Percentiles rank a stretch among this genome's conserved stretches.
These are phyloP conservation scores for Zygothrica quintamaculata DNA, from an alignment of 2,888 invertebrate species.

Conservation along the genomic window DNA sequence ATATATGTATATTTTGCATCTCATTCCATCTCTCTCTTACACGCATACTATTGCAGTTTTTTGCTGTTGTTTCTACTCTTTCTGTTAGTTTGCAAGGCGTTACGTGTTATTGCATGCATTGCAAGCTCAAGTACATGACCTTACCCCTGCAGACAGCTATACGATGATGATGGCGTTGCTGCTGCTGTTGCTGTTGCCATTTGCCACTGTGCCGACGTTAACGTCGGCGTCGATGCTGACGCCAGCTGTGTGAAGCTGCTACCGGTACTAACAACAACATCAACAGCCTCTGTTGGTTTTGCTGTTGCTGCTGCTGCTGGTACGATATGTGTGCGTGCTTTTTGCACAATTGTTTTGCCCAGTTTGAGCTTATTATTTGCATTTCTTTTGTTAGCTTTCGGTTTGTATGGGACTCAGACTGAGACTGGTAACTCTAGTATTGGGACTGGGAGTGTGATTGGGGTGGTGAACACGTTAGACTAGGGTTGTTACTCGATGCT, in stretches of 20 bases:
- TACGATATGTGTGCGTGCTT: slow-evolving; percentile 53
- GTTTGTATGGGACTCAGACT: slow-evolving; percentile 8
- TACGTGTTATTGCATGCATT: slow-evolving; percentile 64
- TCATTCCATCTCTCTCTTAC: slow-evolving; percentile 6
- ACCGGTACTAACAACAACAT: slow-evolving; percentile 34
- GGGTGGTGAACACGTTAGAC: slow-evolving; percentile 30
- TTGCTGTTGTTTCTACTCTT: slow-evolving; percentile 1
- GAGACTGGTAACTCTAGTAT: not conserved
- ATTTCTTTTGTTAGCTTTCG: slow-evolving; percentile 64
- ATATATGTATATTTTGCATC: slow-evolving; percentile 35
- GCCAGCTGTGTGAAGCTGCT: slow-evolving; percentile 27
- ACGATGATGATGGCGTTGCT: slow-evolving; percentile 30
- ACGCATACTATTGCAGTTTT: too few species aligned
- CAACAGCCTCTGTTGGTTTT: slow-evolving; percentile 5
- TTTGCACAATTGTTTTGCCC: slow-evolving; percentile 45
- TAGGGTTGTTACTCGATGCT: slow-evolving; percentile 55
- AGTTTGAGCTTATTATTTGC: slow-evolving; percentile 67
- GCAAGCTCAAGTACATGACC: slow-evolving; percentile 80
- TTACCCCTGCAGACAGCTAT: slow-evolving; percentile 69
- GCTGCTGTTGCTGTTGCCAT: slow-evolving; percentile 16
- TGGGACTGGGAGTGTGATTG: slow-evolving; percentile 6
- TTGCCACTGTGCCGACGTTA: slow-evolving; percentile 13
- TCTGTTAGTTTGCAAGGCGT: slow-evolving; percentile 30
- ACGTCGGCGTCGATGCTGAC: slow-evolving; percentile 18
- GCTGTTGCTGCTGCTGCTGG: slow-evolving; percentile 6